These are phyloP conservation scores for Melanostoma scalare DNA, from an alignment of 2,888 invertebrate genomes.

Conservation along the genomic window DNA sequence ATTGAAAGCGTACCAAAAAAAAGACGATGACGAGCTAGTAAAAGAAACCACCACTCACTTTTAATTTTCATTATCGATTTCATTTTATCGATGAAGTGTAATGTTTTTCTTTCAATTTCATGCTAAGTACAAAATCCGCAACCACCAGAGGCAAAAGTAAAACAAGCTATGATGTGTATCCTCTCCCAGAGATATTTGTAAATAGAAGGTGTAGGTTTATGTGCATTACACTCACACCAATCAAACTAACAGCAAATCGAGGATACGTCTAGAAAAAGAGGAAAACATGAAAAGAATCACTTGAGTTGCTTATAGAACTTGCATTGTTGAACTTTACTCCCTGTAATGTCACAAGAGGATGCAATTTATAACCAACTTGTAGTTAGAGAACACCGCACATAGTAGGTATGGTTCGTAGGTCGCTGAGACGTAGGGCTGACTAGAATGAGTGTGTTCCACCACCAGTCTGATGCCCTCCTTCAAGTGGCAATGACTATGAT, in stretches of 20 bases:
- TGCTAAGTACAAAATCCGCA: conserved; percentile 56
- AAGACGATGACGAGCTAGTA: too few relatives aligned
- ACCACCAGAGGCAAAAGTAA: conserved; percentile 36
- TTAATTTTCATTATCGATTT: conserved; percentile 33
- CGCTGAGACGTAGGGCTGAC: too few relatives aligned
- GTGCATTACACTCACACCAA: conserved; percentile 22
- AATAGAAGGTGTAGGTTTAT: background rate
- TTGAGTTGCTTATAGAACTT: conserved; percentile 59
- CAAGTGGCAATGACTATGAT: conserved; percentile 13
- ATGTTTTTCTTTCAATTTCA: conserved; percentile 49
- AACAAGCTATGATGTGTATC: conserved; percentile 1
- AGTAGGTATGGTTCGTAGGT: too few relatives aligned
- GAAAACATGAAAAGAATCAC: conserved; percentile 22
- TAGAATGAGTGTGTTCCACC: too few relatives aligned
- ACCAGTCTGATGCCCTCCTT: background rate
- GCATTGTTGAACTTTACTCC: conserved; percentile 57
- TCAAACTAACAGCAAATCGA: conserved; percentile 43
- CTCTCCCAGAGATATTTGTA: background rate
- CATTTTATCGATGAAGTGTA: conserved; percentile 38
- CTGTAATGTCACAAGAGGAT: conserved; percentile 20
- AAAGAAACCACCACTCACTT: too few relatives aligned
- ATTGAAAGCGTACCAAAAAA: too few relatives aligned
- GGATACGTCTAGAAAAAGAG: conserved; percentile 8
- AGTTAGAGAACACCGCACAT: conserved; percentile 10
- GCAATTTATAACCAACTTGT: conserved; percentile 39